Evolutionary conservation across 2,113 vertebrate genomes (phyloP), one percentile per base, ranked within the genome.

Genomic region (Gila orcuttii): DNA sequence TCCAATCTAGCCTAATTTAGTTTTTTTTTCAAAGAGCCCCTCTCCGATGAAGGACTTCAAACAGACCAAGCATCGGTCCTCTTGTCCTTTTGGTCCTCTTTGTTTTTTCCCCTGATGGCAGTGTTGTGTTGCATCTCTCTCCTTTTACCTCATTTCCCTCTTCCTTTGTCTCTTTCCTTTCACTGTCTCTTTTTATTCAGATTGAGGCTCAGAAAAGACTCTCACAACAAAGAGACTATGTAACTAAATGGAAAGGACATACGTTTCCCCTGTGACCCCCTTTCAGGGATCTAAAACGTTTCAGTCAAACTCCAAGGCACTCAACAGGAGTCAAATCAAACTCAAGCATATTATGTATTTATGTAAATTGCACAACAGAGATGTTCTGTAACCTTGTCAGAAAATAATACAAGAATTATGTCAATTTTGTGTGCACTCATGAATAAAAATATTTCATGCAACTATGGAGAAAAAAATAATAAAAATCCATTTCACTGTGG

Each of bases 391-490:
- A 21, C 68, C 25, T 78, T 15, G 33, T 60, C 31, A 50, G 60
- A 80, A 64, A 64, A 45, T 11, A 80, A 42, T 45, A 80, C n/a
- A 21, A 42, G 78, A 45, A 64, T 80, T 13, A 64, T 80, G 62
- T 55, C 25, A 82, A 45, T 50, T 82, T 69, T 52, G 9, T 82
- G 17, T 69, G 64, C 28, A 50, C 19, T 52, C 17, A 47, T 82
- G 60, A 82, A 82, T 55, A 52, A 45, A 69, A 42, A 82, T 69
- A 69, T 69, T 52, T 21, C 19, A 81, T 81, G 45, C 68, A 83
- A 74, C 55, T 83, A 13, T 71, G 36, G 4, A 60, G 9, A 17
- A 47, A 10, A 47, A 68, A n/a, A 15, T 28, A 23, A 23, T 50
- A 68, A 52, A 82, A 69, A 82, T 82, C 47, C 12, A 71, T 83